Evolutionary conservation across 1,140 invertebrate species (phyloP).

Genomic region (Apis florea): DNA sequence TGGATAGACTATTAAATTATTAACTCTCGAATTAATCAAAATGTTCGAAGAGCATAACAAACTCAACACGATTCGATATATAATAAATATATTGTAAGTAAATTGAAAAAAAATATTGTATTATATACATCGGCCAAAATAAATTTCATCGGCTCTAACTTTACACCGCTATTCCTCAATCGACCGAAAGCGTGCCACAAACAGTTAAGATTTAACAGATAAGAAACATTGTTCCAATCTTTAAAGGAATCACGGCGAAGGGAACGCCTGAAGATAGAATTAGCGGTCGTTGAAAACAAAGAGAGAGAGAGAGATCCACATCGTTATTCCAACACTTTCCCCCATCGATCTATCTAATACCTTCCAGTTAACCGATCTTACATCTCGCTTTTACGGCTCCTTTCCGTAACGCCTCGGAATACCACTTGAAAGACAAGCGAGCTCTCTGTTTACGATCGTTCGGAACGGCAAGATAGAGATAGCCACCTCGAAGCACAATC

Average conservation of each 20-base stretch:
- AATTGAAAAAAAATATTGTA: too few relatives aligned
- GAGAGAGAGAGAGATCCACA: neutral
- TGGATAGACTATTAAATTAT: too few relatives aligned
- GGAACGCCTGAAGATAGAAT: conserved; percentile 15
- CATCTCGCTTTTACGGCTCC: conserved; percentile 27
- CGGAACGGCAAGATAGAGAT: conserved; percentile 41
- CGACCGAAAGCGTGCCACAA: neutral
- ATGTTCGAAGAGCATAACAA: too few relatives aligned
- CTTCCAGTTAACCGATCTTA: conserved; percentile 44
- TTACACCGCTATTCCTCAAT: too few relatives aligned
- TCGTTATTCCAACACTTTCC: conserved; percentile 48
- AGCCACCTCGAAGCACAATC: conserved; percentile 26
- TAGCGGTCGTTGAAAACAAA: neutral
- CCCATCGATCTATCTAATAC: conserved; percentile 60
- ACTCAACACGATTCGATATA: too few relatives aligned
- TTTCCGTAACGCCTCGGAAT: conserved; percentile 43
- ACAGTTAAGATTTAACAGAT: neutral
- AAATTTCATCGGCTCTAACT: neutral
- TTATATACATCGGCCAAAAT: too few relatives aligned
- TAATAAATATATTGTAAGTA: too few relatives aligned
- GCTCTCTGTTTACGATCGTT: conserved; percentile 53
- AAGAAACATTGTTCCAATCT: neutral
- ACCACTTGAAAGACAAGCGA: conserved; percentile 34
- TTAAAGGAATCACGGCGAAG: neutral
- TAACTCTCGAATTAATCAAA: too few relatives aligned